phyloP scores from a whole-genome alignment of 2,113 vertebrate genomes.

The Spheniscus mendiculus region DNA sequence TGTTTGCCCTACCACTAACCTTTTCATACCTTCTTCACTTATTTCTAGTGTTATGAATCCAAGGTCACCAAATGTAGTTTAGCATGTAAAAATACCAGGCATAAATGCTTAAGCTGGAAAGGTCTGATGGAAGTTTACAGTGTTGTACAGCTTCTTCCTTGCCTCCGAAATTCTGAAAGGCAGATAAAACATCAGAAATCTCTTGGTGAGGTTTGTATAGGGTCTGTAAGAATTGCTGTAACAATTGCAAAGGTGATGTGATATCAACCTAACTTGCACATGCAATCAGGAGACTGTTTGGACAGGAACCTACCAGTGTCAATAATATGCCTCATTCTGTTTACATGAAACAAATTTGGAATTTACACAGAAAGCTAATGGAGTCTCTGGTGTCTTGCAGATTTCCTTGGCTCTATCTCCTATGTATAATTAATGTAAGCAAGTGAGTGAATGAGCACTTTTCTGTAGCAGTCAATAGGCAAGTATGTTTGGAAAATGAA shows the following conservation, averaged over 20 bases:
- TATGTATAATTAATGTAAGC: neutral
- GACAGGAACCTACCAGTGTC: neutral
- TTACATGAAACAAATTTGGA: neutral
- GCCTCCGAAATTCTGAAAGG: neutral
- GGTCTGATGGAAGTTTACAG: neutral
- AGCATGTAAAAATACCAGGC: neutral
- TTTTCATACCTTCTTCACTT: neutral
- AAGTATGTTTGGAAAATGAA: neutral
- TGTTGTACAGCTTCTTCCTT: neutral
- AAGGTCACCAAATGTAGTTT: neutral
- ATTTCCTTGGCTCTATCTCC: neutral
- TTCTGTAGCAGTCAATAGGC: neutral
- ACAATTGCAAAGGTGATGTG: neutral
- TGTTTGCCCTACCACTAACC: neutral
- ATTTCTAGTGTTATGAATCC: neutral
- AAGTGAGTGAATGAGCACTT: neutral
- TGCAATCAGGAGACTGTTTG: neutral
- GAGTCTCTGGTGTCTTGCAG: neutral
- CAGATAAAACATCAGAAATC: neutral
- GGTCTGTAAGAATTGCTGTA: neutral
- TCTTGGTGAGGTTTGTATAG: neutral
- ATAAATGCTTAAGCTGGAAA: neutral
- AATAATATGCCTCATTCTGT: neutral
- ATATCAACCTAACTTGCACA: neutral
- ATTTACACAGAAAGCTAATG: slow-evolving; percentile 24